Evolutionary conservation across 2,797 vertebrate species (phyloP).

Genomic region (Necrosyrtes monachus): DNA sequence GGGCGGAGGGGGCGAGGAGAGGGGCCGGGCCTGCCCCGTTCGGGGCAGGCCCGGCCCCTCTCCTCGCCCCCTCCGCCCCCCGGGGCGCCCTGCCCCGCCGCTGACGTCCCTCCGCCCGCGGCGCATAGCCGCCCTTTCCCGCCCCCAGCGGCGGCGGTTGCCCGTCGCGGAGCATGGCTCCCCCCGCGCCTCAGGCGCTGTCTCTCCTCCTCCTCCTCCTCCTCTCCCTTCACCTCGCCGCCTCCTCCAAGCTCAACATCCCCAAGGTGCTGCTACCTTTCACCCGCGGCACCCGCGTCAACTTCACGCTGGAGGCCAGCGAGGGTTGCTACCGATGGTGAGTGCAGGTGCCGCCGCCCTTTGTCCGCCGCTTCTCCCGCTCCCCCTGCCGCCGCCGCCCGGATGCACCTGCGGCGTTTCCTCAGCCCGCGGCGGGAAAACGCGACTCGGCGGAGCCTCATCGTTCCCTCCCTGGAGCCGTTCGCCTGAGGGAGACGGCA

Average conservation of each 20-base stretch:
- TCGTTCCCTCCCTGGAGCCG: neutral
- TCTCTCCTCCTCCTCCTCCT: neutral
- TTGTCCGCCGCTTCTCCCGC: neutral
- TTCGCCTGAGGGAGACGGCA: neutral
- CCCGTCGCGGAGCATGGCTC: constrained; percentile 8
- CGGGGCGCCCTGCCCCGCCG: constrained; percentile 34
- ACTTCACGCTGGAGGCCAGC: constrained; percentile 92
- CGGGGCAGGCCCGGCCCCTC: constrained; percentile 59
- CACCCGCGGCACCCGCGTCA: constrained; percentile 85
- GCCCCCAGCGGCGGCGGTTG: neutral
- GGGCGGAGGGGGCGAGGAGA: neutral
- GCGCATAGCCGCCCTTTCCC: constrained; percentile 75
- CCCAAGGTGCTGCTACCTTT: constrained; percentile 93
- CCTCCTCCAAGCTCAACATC: constrained; percentile 85
- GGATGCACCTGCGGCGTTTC: constrained; percentile 9
- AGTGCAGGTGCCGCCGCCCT: constrained; percentile 66
- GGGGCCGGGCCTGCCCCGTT: neutral
- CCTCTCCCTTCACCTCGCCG: neutral
- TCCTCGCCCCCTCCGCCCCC: neutral
- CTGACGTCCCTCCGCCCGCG: constrained; percentile 67
- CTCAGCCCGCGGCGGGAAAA: neutral
- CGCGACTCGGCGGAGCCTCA: neutral
- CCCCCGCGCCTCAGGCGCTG: neutral
- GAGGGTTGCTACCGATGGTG: constrained; percentile 97
- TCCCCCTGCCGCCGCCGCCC: neutral